Conservation (phyloP, 2,113 vertebrate genomes). For the Cervus canadensis region DNA sequence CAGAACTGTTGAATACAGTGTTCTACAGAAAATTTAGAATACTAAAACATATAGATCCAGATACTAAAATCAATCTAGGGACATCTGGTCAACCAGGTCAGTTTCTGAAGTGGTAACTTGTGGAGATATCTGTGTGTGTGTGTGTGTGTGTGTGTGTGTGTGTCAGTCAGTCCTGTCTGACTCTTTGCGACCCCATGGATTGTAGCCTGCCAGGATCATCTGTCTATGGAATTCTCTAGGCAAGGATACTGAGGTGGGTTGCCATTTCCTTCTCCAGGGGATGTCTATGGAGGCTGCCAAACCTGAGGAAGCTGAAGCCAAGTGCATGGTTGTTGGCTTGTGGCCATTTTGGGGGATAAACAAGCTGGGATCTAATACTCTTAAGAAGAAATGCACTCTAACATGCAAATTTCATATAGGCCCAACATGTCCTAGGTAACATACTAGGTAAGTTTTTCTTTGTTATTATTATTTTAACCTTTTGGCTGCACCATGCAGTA, state of each 20-base stretch:
- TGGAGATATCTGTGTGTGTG: not conserved
- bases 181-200: not conserved
- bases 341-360: not conserved
- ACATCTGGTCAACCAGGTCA: not conserved
- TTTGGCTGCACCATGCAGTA: not conserved
- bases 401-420: not conserved
- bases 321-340: not conserved
- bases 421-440: not conserved
- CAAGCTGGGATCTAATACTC: not conserved
- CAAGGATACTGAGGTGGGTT: not conserved
- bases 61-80: not conserved
- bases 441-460: not conserved
- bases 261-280: not conserved
- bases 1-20: not conserved
- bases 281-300: not conserved
- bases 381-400: not conserved
- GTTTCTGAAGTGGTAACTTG: not conserved
- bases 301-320: not conserved
- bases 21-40: not conserved
- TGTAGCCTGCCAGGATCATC: not conserved
- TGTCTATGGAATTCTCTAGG: not conserved
- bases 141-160: no score
- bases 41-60: not conserved
- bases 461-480: not conserved
- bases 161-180: not conserved